Evolutionary conservation across 2,797 vertebrate species (phyloP).

Genomic region (Myripristis jacobus): DNA sequence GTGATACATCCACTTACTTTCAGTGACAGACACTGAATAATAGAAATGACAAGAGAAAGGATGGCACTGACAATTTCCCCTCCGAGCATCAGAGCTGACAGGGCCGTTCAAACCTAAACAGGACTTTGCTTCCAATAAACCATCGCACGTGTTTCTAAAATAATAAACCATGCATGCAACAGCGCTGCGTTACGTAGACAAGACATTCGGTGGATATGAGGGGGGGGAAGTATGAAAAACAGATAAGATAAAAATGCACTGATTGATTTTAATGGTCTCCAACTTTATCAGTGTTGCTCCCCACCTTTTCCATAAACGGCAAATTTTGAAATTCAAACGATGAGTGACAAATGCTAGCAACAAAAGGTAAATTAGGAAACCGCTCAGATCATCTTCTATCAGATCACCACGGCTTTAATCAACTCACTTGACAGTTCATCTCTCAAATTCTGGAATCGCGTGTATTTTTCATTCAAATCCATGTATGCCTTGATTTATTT

Average conservation of each 20-base stretch:
- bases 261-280: background rate
- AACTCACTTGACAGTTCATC: slow-evolving; percentile 30
- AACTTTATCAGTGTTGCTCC: background rate
- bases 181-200: background rate
- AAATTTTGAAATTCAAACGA: slow-evolving; percentile 6
- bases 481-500: background rate
- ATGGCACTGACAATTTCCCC: slow-evolving; percentile 28
- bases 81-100: slow-evolving; percentile 33
- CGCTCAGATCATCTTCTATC: slow-evolving; percentile 27
- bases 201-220: slow-evolving; percentile 4
- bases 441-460: background rate
- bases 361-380: slow-evolving; percentile 15
- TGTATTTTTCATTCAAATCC: background rate
- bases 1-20: slow-evolving; percentile 31
- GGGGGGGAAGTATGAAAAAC: background rate
- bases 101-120: slow-evolving; percentile 29
- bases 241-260: background rate
- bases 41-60: slow-evolving; percentile 31
- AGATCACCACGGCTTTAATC: slow-evolving; percentile 35
- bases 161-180: slow-evolving; percentile 2
- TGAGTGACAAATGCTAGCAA: slow-evolving; percentile 20
- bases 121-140: slow-evolving; percentile 7
- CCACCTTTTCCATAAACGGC: slow-evolving; percentile 12
- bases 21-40: slow-evolving; percentile 43
- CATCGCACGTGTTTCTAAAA: background rate